Base-by-base conservation (phyloP, 2,797 vertebrate species). In the Pangasius djambal region DNA sequence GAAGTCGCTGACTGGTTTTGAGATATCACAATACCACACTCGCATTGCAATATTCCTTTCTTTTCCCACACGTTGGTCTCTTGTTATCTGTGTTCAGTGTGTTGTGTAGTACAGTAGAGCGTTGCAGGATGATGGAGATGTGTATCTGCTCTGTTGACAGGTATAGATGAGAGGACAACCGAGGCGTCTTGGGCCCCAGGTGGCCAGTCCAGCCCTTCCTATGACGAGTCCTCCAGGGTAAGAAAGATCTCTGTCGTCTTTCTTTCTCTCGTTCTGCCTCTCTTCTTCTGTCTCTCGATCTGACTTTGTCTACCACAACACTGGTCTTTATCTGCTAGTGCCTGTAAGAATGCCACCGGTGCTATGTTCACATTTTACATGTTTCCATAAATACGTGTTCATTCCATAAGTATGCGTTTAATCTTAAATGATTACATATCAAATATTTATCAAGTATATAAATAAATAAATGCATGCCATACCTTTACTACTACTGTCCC, bases 131-230 rank as follows among this genome's bases (percentile, higher is more conserved):
- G 93, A 94, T 89, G 83, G 90, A 95, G 92, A 91, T 92, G 91
- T 94, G 92, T 86, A n/a, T 97, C 93, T 93, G 94, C 92, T 92
- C 89, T 93, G 70, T 91, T 95, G 90, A 93, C 96, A 99, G 98
- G 97, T 96, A 96, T 99, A 96, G 98, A 99, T 94, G 98, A 99
- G 93, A 94, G 98, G 94, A 96, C 96, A 94, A 97, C 95, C 94
- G 95, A 97, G 89, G 94, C 97, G 15, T 97, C 98, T 88, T 99
- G 98, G 98, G 97, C 97, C 96, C 92, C 98, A 96, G 97, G 97
- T 90, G 96, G 97, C 93, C 97, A 97, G 93, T 95, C 97, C 95
- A 99, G 97, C 94, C 98, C 98, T 86, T 97, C 98, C 9, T 99
- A 97, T 90, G 97, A 87, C 34, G 86, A 99, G 90, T 96, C 98